These are phyloP conservation scores for Drosophila cognata DNA, from an alignment of 2,888 invertebrate species.

Conservation along the genomic window DNA sequence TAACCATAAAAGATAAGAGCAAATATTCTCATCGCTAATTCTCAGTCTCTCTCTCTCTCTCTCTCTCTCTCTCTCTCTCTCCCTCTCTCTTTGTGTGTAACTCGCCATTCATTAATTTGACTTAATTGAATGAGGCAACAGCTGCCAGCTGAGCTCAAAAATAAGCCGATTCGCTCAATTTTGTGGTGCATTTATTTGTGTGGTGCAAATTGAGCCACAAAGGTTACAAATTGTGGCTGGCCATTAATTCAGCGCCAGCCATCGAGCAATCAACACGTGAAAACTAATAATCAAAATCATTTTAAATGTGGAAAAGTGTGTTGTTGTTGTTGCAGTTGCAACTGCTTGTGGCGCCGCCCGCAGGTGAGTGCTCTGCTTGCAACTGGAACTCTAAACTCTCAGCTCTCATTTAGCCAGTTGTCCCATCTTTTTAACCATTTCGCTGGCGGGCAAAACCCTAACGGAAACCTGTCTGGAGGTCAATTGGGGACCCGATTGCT, in stretches of 20 bases:
- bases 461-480: slow-evolving; percentile 80
- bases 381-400: background rate
- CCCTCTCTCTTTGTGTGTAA: background rate
- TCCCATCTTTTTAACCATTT: slow-evolving; percentile 82
- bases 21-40: slow-evolving; percentile 4
- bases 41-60: background rate
- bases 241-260: slow-evolving; percentile 34
- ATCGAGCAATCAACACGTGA: slow-evolving; percentile 39
- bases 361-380: slow-evolving; percentile 35
- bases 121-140: slow-evolving; percentile 53
- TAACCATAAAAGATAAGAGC: background rate
- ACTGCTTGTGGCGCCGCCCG: slow-evolving; percentile 34
- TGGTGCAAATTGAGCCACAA: slow-evolving; percentile 39
- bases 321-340: slow-evolving; percentile 33
- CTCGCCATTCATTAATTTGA: slow-evolving; percentile 37
- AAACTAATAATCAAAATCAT: background rate
- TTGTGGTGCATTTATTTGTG: background rate
- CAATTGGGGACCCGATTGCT: slow-evolving; percentile 84
- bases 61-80: background rate
- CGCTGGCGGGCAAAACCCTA: slow-evolving; percentile 78
- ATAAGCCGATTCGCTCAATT: slow-evolving; percentile 35
- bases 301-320: slow-evolving; percentile 33
- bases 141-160: slow-evolving; percentile 27
- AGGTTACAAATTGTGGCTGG: slow-evolving; percentile 37
- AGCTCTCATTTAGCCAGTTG: slow-evolving; percentile 68